Conservation (phyloP, 1,140 invertebrate genomes). For the Aphelenchoides fujianensis region DNA sequence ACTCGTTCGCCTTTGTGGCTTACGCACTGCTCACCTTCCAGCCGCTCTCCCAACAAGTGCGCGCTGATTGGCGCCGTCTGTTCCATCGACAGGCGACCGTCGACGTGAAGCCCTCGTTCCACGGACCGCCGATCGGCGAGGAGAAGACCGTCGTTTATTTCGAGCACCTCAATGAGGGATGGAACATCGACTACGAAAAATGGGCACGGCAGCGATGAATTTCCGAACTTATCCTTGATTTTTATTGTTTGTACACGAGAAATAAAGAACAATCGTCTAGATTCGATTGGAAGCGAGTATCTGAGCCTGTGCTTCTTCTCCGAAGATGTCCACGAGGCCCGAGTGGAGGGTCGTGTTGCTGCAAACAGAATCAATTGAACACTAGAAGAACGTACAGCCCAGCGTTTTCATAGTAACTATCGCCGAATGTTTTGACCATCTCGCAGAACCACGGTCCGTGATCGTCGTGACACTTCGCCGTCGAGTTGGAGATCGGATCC, state of each 20-base stretch:
- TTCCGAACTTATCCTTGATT: conserved; percentile 1
- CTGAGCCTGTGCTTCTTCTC: neutral
- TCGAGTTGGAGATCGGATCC: neutral
- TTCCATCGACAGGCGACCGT: neutral
- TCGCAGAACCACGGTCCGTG: conserved; percentile 11
- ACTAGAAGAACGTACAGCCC: conserved; percentile 6
- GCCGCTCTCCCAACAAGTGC: no score
- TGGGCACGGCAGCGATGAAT: neutral
- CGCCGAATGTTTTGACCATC: conserved; percentile 9
- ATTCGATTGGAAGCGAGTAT: neutral
- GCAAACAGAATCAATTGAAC: neutral
- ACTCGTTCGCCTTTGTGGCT: neutral
- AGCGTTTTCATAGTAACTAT: conserved; percentile 8
- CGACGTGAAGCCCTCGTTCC: neutral
- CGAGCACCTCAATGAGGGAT: neutral
- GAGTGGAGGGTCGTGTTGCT: conserved; percentile 5
- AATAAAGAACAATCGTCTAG: conserved; percentile 4
- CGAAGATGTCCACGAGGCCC: conserved; percentile 11
- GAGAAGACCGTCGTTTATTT: conserved; percentile 2
- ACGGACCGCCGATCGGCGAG: neutral
- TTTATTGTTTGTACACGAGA: conserved; percentile 4
- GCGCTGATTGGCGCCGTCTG: neutral
- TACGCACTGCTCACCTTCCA: no score
- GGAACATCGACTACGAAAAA: neutral
- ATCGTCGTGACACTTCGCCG: conserved; percentile 3